Conservation (phyloP, 2,113 vertebrate genomes). For the Gallinago media region DNA sequence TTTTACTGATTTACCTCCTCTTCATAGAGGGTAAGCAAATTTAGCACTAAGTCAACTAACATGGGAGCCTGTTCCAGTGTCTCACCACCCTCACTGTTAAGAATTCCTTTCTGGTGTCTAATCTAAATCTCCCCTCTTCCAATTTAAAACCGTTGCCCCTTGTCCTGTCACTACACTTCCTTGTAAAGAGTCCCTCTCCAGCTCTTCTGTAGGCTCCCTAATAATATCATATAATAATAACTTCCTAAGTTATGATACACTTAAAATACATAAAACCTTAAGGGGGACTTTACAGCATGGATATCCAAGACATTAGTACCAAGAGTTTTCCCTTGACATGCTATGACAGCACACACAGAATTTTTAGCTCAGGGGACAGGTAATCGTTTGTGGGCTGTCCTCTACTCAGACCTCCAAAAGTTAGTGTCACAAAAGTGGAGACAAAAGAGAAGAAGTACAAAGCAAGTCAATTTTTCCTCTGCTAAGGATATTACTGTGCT, state of each 20-base stretch:
- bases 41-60: not conserved
- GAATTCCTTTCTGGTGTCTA: too few species aligned
- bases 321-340: not conserved
- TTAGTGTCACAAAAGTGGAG: not conserved
- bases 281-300: not conserved
- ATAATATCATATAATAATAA: too few species aligned
- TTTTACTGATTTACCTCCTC: not conserved
- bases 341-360: not conserved
- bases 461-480: not conserved
- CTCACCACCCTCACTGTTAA: too few species aligned
- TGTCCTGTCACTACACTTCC: too few species aligned
- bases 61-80: not conserved
- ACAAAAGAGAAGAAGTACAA: not conserved
- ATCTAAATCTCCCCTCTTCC: too few species aligned
- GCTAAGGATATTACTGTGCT: not conserved
- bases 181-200: too few species aligned
- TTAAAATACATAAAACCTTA: not conserved
- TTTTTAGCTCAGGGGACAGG: not conserved
- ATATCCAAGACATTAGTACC: not conserved
- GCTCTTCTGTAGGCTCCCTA: too few species aligned
- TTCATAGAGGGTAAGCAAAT: not conserved
- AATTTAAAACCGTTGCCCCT: too few species aligned
- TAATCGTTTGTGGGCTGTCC: not conserved
- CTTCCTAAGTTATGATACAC: not conserved
- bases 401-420: not conserved